Percentiles rank a stretch among this genome's conserved stretches.
Conservation (phyloP, 2,113 vertebrate species). For the Gobio gobio region DNA sequence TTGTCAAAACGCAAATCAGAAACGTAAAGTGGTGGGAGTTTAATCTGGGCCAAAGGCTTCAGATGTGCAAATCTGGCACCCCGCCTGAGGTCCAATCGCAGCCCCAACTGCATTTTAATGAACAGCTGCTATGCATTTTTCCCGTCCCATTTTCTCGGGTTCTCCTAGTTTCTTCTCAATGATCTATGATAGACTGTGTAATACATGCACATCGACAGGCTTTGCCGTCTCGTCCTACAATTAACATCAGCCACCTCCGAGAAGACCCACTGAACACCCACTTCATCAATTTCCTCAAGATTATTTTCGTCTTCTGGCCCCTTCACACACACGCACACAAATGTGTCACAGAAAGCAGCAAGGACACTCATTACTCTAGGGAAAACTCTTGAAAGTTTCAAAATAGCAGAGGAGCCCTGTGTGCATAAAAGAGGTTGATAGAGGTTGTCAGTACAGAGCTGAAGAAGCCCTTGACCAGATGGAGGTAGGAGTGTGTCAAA, state of each 20-base stretch:
- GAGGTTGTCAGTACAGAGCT: not conserved
- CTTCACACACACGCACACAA: not conserved
- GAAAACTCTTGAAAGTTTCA: not conserved
- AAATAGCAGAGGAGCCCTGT: not conserved
- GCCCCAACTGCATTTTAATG: slow-evolving; percentile 55
- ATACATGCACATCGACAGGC: slow-evolving; percentile 4
- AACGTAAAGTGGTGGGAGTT: slow-evolving; percentile 21
- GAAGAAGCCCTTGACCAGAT: not conserved
- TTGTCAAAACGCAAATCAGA: slow-evolving; percentile 14
- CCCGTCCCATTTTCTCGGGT: not conserved
- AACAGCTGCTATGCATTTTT: slow-evolving; percentile 42
- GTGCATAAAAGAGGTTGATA: not conserved
- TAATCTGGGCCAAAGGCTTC: slow-evolving; percentile 34
- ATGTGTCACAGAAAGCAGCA: not conserved
- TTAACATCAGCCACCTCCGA: slow-evolving; percentile 16
- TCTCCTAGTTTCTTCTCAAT: slow-evolving; percentile 29
- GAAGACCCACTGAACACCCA: not conserved
- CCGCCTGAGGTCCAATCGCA: not conserved
- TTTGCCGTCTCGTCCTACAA: not conserved
- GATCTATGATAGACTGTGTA: slow-evolving; percentile 32
- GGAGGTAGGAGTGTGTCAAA: slow-evolving; percentile 2
- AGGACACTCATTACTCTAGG: not conserved
- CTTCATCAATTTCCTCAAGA: not conserved
- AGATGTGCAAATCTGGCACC: slow-evolving; percentile 47
- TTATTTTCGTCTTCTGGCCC: not conserved